Percentiles rank a stretch among this genome's conserved stretches.
phyloP scores from a whole-genome alignment of 2,797 vertebrate genomes.

The Melanotaenia boesemani region DNA sequence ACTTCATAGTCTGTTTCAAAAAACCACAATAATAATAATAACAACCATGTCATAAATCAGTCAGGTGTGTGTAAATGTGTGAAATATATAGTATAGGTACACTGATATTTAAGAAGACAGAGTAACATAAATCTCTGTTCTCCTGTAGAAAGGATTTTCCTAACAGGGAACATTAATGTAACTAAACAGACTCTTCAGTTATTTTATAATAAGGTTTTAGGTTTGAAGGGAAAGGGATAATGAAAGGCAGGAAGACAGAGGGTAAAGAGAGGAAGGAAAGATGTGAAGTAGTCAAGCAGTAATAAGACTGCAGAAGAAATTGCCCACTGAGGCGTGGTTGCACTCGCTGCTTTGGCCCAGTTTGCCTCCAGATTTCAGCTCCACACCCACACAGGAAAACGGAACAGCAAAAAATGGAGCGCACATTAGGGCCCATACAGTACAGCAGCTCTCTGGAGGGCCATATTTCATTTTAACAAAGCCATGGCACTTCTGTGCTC shows the following conservation, averaged over 20 bases:
- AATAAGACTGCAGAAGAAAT: not conserved
- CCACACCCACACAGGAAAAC: not conserved
- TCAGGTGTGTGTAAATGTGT: not conserved
- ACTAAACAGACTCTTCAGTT: not conserved
- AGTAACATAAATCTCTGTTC: not conserved
- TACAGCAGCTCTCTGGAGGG: not conserved
- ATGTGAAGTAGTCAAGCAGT: not conserved
- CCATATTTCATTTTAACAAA: not conserved
- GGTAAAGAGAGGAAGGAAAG: no score
- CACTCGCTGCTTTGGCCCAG: not conserved
- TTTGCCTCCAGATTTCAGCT: not conserved
- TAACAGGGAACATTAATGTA: not conserved
- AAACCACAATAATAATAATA: not conserved
- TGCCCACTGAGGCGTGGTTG: no score
- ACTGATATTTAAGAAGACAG: not conserved
- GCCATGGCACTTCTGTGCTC: not conserved
- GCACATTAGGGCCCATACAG: not conserved
- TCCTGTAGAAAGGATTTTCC: not conserved
- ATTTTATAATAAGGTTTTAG: not conserved
- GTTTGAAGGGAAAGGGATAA: not conserved
- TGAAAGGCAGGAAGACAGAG: not conserved
- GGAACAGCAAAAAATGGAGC: not conserved
- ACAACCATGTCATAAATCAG: not conserved
- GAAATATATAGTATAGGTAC: not conserved
- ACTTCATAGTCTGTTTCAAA: no score